These are phyloP conservation scores for Sinhomidia bicolor DNA, from an alignment of 2,888 invertebrate genomes.

Conservation along the genomic window DNA sequence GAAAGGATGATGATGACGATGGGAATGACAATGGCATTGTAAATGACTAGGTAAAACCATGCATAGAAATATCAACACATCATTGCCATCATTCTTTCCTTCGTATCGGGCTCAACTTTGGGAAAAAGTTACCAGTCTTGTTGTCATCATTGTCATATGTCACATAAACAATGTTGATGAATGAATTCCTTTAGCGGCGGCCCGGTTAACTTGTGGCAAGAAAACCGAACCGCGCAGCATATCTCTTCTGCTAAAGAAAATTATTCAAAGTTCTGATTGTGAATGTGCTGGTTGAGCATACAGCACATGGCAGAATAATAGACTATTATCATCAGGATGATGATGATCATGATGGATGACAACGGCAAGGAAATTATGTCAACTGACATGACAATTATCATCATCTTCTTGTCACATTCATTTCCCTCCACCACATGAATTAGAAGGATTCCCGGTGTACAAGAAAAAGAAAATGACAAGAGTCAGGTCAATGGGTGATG, in stretches of 20 bases:
- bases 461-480: constrained; percentile 32
- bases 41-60: constrained; percentile 40
- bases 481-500: constrained; percentile 63
- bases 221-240: constrained; percentile 20
- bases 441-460: not conserved
- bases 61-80: constrained; percentile 5
- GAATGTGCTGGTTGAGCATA: not conserved
- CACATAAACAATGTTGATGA: constrained; percentile 61
- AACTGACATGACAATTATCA: constrained; percentile 67
- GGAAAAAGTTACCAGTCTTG: constrained; percentile 44
- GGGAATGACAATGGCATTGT: constrained; percentile 43
- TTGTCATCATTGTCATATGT: constrained; percentile 63
- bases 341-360: constrained; percentile 62
- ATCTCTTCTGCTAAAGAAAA: not conserved
- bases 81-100: not conserved
- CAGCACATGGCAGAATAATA: constrained; percentile 20
- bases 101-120: not conserved
- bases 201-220: constrained; percentile 30
- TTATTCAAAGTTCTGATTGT: constrained; percentile 2
- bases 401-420: constrained; percentile 49
- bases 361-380: constrained; percentile 65
- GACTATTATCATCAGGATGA: not conserved
- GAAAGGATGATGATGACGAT: constrained; percentile 33
- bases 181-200: constrained; percentile 58
- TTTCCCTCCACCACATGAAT: not conserved